A percentile compares a stretch with the other conserved stretches of the same genome.
Evolutionary conservation across 2,797 vertebrate genomes (phyloP).

Genomic region (Anas capensis): DNA sequence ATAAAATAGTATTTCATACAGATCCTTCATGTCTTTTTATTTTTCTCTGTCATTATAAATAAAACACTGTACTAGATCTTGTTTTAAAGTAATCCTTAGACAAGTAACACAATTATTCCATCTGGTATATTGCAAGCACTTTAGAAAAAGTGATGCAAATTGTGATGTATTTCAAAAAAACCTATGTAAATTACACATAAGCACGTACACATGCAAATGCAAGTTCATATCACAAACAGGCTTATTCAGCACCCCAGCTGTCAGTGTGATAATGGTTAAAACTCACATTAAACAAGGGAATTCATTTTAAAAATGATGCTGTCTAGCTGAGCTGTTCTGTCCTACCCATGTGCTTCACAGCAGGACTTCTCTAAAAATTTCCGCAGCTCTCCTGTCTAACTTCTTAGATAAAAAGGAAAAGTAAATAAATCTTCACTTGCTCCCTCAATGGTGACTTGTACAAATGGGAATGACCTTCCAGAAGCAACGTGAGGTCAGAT

Average conservation of each 20-base stretch:
- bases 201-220: neutral
- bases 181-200: neutral
- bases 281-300: neutral
- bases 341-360: neutral
- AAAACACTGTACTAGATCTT: neutral
- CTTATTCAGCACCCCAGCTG: neutral
- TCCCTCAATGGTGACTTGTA: neutral
- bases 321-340: neutral
- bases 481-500: neutral
- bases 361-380: neutral
- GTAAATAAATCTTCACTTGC: neutral
- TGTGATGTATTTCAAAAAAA: neutral
- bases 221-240: neutral
- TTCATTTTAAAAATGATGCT: neutral
- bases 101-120: constrained; percentile 16
- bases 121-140: constrained; percentile 3
- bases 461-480: neutral
- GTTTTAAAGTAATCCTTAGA: constrained; percentile 18
- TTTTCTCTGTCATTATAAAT: constrained; percentile 12
- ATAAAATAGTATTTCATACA: neutral
- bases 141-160: constrained; percentile 32
- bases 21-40: neutral
- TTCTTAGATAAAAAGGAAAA: neutral
- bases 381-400: neutral
- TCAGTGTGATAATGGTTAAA: neutral